Evolutionary conservation across 2,797 vertebrate genomes (phyloP), one percentile per base, ranked within the genome.

Genomic region (Urosaurus nigricauda): DNA sequence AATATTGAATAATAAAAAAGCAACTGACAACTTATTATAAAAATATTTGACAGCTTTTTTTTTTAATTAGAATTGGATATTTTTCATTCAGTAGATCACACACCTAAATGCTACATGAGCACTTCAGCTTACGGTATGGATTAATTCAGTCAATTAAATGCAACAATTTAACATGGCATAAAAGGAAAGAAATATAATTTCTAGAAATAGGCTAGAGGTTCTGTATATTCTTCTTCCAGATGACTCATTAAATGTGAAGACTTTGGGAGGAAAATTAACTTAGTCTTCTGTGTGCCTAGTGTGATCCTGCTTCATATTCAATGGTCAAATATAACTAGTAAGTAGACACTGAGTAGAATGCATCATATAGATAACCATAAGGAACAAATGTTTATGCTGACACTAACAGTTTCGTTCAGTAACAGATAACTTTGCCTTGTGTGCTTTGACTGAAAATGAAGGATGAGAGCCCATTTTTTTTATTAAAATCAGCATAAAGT

Each of bases 21-120:
- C 0, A 56, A 87, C 0, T 88, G 68, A 35, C 21, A 78, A 53
- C 4, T 77, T 85, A 29, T 13, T 90, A 47, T 80, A 53, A 87
- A 81, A 4, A 90, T 79, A 91, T 93, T 91, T 92, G 51, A 86
- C n/a, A 92, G 0, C 0, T 82, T 86, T 94, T 92, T 85, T 77
- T 43, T 29, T 8, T 19, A 90, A 89, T 88, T 89, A 90, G 74
- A 93, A 87, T 87, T 79, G 5, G 1, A 79, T 90, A 79, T 85
- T 89, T 53, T 85, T 26, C 29, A 92, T 89, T 91, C 16, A 79
- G 12, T 80, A 88, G 35, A 84, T 92, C 71, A 40, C 0, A 5
- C 88, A 35, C 0, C 0, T 89, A 75, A 94, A 87, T 88, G 56
- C 1, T 81, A 87, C 75, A 16, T n/a, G 37, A 91, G 40, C 29